Conservation (phyloP, 2,888 invertebrate genomes). For the Spilarctia lutea region DNA sequence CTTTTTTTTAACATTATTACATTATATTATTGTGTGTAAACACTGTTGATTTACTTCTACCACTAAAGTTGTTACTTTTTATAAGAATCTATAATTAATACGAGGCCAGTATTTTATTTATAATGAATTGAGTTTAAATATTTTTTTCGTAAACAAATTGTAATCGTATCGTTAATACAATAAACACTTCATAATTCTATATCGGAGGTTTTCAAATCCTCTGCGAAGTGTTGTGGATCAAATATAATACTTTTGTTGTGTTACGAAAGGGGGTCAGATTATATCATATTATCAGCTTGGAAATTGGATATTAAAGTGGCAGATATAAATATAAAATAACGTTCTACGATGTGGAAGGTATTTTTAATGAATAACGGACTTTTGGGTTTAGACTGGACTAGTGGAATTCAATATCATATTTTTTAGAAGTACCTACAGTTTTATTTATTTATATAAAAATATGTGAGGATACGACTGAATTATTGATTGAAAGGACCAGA, state of each 20-base stretch:
- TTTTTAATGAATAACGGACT: constrained; percentile 6
- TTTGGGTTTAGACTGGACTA: neutral
- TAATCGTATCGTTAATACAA: constrained; percentile 32
- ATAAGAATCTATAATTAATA: too few relatives aligned
- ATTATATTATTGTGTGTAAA: too few relatives aligned
- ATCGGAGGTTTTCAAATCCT: constrained; percentile 12
- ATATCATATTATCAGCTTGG: constrained; percentile 27
- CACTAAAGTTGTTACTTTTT: too few relatives aligned
- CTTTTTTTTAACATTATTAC: too few relatives aligned
- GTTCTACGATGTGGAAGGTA: constrained; percentile 1
- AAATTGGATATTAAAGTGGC: constrained; percentile 25
- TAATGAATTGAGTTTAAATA: neutral
- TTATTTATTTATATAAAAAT: too few relatives aligned
- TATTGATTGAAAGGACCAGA: too few relatives aligned
- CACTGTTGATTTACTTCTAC: too few relatives aligned
- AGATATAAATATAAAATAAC: constrained; percentile 19
- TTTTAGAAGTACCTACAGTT: too few relatives aligned
- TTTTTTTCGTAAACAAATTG: constrained; percentile 24
- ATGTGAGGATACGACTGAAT: too few relatives aligned
- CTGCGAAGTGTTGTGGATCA: constrained; percentile 28
- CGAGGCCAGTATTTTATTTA: too few relatives aligned
- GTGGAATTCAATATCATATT: neutral
- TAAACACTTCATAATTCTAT: constrained; percentile 37
- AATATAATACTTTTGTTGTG: constrained; percentile 37
- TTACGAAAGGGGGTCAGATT: constrained; percentile 23